Evolutionary conservation across 35 echinoderm and acorn worm genomes (phyloP).

Genomic region (Holothuria glaberrima): DNA sequence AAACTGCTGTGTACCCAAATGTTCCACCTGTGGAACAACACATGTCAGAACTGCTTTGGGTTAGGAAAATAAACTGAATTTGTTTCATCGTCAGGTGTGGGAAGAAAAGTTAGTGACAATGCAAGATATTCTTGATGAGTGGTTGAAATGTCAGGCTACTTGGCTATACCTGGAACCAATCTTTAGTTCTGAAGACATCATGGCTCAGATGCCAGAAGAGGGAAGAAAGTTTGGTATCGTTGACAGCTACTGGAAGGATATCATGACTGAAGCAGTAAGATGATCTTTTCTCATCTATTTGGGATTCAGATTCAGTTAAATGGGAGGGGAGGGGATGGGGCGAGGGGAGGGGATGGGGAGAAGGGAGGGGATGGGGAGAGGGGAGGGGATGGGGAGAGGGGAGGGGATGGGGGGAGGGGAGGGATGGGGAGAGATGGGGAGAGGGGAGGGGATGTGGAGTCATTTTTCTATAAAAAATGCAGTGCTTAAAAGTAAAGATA

Average conservation of each 20-base stretch:
- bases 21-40: too few relatives aligned
- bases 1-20: too few relatives aligned
- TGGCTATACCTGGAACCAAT: conserved; percentile 98
- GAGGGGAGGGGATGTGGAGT: background rate
- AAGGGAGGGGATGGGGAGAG: too few relatives aligned
- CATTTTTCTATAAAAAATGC: too few relatives aligned
- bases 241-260: conserved; percentile 98
- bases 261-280: conserved; percentile 94
- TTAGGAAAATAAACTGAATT: background rate
- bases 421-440: background rate
- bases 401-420: too few relatives aligned
- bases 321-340: background rate
- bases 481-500: too few relatives aligned
- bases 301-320: too few relatives aligned
- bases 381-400: too few relatives aligned
- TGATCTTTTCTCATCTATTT: background rate
- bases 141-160: conserved; percentile 97
- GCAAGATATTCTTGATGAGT: conserved; percentile 94
- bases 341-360: background rate
- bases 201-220: conserved; percentile 98
- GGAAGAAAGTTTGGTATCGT: conserved; percentile 97
- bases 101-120: conserved; percentile 96
- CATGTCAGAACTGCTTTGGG: too few relatives aligned
- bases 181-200: conserved; percentile 99
- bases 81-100: conserved; percentile 74